Evolutionary conservation across 2,888 invertebrate genomes (phyloP).

Genomic region (Gandaritis pyraliata): DNA sequence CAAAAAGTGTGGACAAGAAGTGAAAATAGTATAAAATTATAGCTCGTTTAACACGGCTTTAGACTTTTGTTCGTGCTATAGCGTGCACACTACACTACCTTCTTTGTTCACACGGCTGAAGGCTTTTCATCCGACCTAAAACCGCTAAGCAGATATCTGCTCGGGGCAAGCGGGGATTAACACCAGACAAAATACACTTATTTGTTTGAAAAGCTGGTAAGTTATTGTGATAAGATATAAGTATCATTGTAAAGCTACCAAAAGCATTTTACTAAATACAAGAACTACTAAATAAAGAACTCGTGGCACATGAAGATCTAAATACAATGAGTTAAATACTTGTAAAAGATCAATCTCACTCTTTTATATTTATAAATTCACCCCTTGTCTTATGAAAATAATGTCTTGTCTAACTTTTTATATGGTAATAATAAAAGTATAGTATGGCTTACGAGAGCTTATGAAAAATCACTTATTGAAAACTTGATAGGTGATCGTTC

Average conservation of each 20-base stretch:
- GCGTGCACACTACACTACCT: neutral
- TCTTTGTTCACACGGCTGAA: slow-evolving; percentile 16
- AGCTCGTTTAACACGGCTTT: neutral
- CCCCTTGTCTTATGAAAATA: too few species aligned
- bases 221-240: slow-evolving; percentile 7
- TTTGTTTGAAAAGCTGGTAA: slow-evolving; percentile 16
- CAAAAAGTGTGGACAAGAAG: too few species aligned
- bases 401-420: too few species aligned
- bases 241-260: too few species aligned
- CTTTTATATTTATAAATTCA: neutral
- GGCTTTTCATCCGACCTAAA: slow-evolving; percentile 48
- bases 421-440: too few species aligned
- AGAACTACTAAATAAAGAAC: too few species aligned
- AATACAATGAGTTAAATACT: too few species aligned
- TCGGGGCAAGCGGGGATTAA: slow-evolving; percentile 23
- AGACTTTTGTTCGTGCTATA: slow-evolving; percentile 1
- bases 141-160: slow-evolving; percentile 49
- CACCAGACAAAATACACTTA: slow-evolving; percentile 19
- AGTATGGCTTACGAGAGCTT: too few species aligned
- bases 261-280: too few species aligned
- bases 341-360: too few species aligned
- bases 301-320: too few species aligned
- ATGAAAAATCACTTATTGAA: slow-evolving; percentile 1
- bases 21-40: too few species aligned
- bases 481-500: slow-evolving; percentile 6